Evolutionary conservation across 2,888 invertebrate genomes (phyloP).

Genomic region (Dynastes grantii): DNA sequence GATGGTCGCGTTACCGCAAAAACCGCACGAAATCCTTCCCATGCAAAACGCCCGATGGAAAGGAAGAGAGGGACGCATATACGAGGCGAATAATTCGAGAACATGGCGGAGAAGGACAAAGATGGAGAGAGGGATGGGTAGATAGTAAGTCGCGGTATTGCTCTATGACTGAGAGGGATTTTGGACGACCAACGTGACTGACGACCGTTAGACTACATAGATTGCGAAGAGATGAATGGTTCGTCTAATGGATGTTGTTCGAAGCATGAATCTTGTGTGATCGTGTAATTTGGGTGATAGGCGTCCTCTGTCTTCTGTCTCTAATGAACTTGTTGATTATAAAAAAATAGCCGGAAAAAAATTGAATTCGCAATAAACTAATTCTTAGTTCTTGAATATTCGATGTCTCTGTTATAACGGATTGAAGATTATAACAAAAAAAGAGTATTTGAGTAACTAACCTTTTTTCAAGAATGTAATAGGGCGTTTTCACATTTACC

Average conservation of each 20-base stretch:
- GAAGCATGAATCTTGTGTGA: too few relatives aligned
- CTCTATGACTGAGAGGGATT: background rate
- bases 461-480: too few relatives aligned
- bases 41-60: background rate
- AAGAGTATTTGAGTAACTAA: too few relatives aligned
- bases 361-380: too few relatives aligned
- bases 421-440: too few relatives aligned
- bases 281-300: too few relatives aligned
- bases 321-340: too few relatives aligned
- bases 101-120: background rate
- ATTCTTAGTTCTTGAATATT: too few relatives aligned
- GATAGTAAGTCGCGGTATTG: background rate
- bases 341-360: too few relatives aligned
- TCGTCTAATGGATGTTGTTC: background rate
- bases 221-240: background rate
- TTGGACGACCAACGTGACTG: background rate
- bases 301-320: too few relatives aligned
- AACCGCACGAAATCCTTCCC: conserved; percentile 20
- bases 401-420: too few relatives aligned
- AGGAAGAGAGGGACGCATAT: background rate
- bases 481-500: too few relatives aligned
- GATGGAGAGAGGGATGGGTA: background rate
- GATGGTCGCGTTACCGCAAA: conserved; percentile 19
- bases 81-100: background rate
- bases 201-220: background rate